Percentiles rank a stretch among this genome's conserved stretches.
phyloP scores from a whole-genome alignment of 1,140 invertebrate genomes.

The Trachelipus rathkii region DNA sequence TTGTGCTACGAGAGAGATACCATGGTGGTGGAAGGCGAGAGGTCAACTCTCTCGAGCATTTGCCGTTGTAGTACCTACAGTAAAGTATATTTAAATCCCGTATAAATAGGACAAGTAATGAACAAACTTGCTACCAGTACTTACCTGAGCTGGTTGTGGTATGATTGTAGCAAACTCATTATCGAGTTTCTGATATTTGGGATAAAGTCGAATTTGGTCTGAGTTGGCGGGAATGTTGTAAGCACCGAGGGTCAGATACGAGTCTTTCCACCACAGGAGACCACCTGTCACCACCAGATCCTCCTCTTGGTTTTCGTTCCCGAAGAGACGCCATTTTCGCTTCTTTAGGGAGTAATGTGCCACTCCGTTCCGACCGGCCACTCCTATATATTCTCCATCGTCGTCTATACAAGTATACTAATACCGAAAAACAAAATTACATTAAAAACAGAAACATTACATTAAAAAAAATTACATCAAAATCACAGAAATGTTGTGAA shows the following conservation, averaged over 20 bases:
- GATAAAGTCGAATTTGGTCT: slow-evolving; percentile 91
- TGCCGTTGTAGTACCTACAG: too few relatives aligned
- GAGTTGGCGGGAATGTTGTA: slow-evolving; percentile 77
- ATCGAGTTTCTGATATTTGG: slow-evolving; percentile 82
- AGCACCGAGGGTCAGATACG: slow-evolving; percentile 71
- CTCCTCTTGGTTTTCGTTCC: slow-evolving; percentile 96
- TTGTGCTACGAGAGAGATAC: too few relatives aligned
- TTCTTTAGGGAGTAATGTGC: slow-evolving; percentile 86
- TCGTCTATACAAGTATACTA: slow-evolving; percentile 83
- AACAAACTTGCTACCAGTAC: not conserved
- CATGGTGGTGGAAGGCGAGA: too few relatives aligned
- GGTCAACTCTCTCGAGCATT: too few relatives aligned
- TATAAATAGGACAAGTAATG: too few relatives aligned
- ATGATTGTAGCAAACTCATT: slow-evolving; percentile 72
- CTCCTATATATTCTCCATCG: slow-evolving; percentile 77
- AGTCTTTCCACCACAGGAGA: slow-evolving; percentile 82
- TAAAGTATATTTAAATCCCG: too few relatives aligned
- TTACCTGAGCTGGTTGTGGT: slow-evolving; percentile 67
- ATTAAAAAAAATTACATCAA: too few relatives aligned
- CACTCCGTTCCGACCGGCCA: slow-evolving; percentile 88
- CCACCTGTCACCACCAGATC: slow-evolving; percentile 96
- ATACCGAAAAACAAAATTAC: not conserved
- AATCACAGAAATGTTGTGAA: too few relatives aligned
- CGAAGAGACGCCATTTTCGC: slow-evolving; percentile 94
- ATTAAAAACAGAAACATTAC: too few relatives aligned